Conservation (phyloP, 2,888 invertebrate genomes). For the Hyalella azteca region DNA sequence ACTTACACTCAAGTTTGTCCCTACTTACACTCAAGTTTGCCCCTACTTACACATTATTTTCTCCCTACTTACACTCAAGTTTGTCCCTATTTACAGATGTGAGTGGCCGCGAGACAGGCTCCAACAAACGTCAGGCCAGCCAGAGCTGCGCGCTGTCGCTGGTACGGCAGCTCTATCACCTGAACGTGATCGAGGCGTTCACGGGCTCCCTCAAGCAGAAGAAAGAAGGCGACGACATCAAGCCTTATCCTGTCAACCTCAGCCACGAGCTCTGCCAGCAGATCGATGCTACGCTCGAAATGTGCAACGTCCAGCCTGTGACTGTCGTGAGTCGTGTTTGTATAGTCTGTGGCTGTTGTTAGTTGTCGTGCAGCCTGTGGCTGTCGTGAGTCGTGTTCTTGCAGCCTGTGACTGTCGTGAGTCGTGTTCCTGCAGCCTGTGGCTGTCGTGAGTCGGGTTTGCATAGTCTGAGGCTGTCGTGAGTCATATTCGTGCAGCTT, state of each 20-base stretch:
- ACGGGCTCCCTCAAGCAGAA: constrained; percentile 77
- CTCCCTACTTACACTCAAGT: too few species aligned
- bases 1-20: background rate
- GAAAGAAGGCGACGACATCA: constrained; percentile 75
- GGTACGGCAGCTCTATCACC: constrained; percentile 91
- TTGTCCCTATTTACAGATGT: constrained; percentile 60
- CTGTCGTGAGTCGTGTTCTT: background rate
- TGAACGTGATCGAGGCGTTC: constrained; percentile 89
- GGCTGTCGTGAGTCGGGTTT: background rate
- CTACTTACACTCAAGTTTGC: background rate
- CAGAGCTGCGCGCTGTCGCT: constrained; percentile 95
- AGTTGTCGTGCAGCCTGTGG: background rate
- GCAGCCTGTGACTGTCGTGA: background rate
- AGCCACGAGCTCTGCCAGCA: constrained; percentile 72
- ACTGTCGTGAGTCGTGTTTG: constrained; percentile 39
- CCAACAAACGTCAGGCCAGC: constrained; percentile 89
- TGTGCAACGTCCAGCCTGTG: constrained; percentile 55
- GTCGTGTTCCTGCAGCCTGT: background rate
- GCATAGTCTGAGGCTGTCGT: background rate
- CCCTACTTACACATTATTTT: too few species aligned
- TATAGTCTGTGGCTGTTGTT: background rate
- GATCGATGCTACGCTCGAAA: constrained; percentile 61
- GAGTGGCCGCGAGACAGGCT: constrained; percentile 88
- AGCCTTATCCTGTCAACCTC: constrained; percentile 79
- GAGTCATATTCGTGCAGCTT: too few species aligned